Evolutionary conservation across 2,113 vertebrate genomes (phyloP).

Genomic region (Anser cygnoides): DNA sequence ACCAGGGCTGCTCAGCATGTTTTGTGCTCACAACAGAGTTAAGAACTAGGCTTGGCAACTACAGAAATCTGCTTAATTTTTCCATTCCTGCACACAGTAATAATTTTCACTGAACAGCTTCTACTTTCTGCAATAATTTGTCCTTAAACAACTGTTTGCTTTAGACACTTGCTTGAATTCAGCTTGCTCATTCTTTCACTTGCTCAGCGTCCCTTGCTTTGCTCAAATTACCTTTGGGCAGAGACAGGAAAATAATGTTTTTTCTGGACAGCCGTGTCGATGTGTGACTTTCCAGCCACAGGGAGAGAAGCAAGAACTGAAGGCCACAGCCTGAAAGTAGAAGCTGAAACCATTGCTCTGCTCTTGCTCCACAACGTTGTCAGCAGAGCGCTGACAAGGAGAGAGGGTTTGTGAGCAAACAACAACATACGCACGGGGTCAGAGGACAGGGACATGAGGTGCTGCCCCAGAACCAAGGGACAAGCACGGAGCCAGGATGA

Average conservation of each 20-base stretch:
- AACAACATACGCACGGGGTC: fast-evolving
- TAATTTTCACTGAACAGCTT: slow-evolving; percentile 38
- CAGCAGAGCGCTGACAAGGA: not conserved
- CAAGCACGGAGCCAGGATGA: not conserved
- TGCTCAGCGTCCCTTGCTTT: not conserved
- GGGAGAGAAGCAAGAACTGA: not conserved
- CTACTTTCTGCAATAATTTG: not conserved
- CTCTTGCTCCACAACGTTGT: not conserved
- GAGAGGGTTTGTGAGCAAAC: not conserved
- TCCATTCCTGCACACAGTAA: not conserved
- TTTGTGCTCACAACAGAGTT: slow-evolving; percentile 7
- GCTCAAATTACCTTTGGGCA: not conserved
- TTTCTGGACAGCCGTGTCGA: fast-evolving
- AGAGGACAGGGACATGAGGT: not conserved
- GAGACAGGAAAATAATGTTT: fast-evolving
- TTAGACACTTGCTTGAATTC: not conserved
- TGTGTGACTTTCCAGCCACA: not conserved
- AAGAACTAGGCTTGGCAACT: slow-evolving; percentile 28
- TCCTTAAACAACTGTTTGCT: slow-evolving; percentile 3
- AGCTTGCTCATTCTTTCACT: not conserved
- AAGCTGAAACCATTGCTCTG: not conserved
- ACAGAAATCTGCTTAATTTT: slow-evolving; percentile 46
- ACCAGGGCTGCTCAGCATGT: slow-evolving; percentile 5
- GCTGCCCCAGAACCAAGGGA: not conserved
- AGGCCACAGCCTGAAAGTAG: not conserved